Conservation (phyloP, 2,888 invertebrate genomes). For the Drosophila rubida region DNA sequence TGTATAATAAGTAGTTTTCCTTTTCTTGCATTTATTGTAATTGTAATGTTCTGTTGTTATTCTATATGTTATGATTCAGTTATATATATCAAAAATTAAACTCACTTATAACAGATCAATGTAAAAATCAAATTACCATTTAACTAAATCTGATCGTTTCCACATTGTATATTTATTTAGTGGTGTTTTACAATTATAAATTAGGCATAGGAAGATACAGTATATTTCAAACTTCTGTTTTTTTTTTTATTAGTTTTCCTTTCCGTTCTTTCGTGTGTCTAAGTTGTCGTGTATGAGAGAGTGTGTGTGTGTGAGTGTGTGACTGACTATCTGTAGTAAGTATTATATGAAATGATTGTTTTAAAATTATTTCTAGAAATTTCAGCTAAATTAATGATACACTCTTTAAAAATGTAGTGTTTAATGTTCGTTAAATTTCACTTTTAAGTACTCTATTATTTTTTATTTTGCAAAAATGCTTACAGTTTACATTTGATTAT, state of each 20-base stretch:
- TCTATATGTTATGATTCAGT: conserved; percentile 31
- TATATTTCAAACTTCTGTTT: too few species aligned
- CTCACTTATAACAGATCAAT: conserved; percentile 49
- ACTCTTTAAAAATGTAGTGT: conserved; percentile 69
- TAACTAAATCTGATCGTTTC: conserved; percentile 30
- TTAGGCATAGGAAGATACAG: conserved; percentile 68
- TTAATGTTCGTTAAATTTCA: conserved; percentile 41
- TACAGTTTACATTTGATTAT: conserved; percentile 61
- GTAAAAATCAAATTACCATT: conserved; percentile 43
- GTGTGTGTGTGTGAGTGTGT: conserved; percentile 22
- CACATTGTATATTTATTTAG: conserved; percentile 28
- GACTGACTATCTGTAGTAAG: conserved; percentile 23
- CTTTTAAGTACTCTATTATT: conserved; percentile 39
- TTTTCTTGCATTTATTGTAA: conserved; percentile 56
- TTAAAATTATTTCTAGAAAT: conserved; percentile 70
- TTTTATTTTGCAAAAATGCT: conserved; percentile 67
- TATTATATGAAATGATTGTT: conserved; percentile 50
- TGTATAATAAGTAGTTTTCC: conserved; percentile 63
- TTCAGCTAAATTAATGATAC: conserved; percentile 75
- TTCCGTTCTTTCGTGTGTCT: conserved; percentile 19
- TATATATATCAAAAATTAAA: conserved; percentile 55
- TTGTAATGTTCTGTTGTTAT: conserved; percentile 53
- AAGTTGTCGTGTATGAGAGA: conserved; percentile 13
- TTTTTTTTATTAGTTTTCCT: conserved; percentile 6
- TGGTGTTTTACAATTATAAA: conserved; percentile 55